Base-by-base conservation (phyloP, 2,797 vertebrate species). In the Pangasius larnaudii region DNA sequence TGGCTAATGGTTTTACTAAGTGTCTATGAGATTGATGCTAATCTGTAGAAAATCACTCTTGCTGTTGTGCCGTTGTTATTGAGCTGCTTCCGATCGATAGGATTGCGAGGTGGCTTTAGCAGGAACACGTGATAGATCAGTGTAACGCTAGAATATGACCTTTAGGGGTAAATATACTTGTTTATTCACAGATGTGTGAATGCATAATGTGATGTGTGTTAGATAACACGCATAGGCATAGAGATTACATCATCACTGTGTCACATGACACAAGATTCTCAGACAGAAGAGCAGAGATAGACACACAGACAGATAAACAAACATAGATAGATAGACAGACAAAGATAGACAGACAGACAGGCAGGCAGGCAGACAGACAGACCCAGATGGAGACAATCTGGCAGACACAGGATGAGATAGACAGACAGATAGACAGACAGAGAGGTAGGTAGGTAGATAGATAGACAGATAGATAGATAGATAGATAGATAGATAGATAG, bases 31-130 rank as follows among this genome's bases (percentile, higher is more conserved):
- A 88, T 71, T 79, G 82, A 85, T 58, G 87, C 74, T 88, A 85
- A 85, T 88, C 82, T 85, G 58, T 27, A 79, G 72, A 88, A 85
- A 59, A 79, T 85, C 61, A 69, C 72, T 85, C 71, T 46, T 39
- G 18, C 78, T 49, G 86, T n/a, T 67, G 39, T 19, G 16, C 61
- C 13, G 61, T 30, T 75, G 16, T 42, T 88, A 88, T 71, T 49
- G 82, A 88, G 59, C 74, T 36, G 36, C 59, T 46, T 69, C 16
- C 3, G 59, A 85, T 88, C 82, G 39, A 85, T 85, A 19, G 13
- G 82, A 46, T 69, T 36, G 61, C 14, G 24, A 83, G 63, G 33
- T 27, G 27, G 46, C 49, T 69, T 75, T 53, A 13, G 82, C 33
- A 24, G 46, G 51, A 49, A 65, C 16, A 42, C 22, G 53, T 61